phyloP scores from a whole-genome alignment of 1,140 invertebrate genomes.

The Prorops nasuta region DNA sequence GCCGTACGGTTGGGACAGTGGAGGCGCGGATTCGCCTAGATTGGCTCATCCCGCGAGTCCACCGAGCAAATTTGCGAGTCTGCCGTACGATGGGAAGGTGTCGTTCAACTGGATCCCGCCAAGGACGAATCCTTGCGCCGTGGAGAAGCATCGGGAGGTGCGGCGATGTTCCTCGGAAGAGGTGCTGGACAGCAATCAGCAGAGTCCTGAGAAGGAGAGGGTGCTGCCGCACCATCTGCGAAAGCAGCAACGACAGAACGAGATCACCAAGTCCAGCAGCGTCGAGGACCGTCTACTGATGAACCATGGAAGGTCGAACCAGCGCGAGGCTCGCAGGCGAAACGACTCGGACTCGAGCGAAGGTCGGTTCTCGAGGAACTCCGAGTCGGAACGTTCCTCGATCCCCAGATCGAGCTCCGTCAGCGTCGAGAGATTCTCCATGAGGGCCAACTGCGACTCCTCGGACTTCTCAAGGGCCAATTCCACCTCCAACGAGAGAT shows the following conservation, averaged over 20 bases:
- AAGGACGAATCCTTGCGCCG: slow-evolving; percentile 66
- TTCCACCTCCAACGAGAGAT: slow-evolving; percentile 51
- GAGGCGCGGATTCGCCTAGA: slow-evolving; percentile 50
- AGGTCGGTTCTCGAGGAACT: slow-evolving; percentile 47
- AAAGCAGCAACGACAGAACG: slow-evolving; percentile 42
- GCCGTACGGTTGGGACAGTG: slow-evolving; percentile 71
- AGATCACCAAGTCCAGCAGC: slow-evolving; percentile 53
- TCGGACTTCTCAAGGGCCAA: slow-evolving; percentile 53
- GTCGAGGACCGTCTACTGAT: slow-evolving; percentile 45
- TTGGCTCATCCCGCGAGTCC: slow-evolving; percentile 59
- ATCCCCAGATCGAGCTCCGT: slow-evolving; percentile 51
- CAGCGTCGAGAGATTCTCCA: slow-evolving; percentile 51
- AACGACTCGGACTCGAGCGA: slow-evolving; percentile 52
- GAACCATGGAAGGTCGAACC: slow-evolving; percentile 25
- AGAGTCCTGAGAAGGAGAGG: slow-evolving; percentile 25
- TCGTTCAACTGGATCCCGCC: slow-evolving; percentile 64
- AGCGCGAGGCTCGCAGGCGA: slow-evolving; percentile 18
- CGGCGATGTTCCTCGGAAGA: slow-evolving; percentile 59
- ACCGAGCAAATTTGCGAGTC: slow-evolving; percentile 65
- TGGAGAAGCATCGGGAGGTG: slow-evolving; percentile 75
- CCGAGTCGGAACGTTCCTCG: slow-evolving; percentile 49
- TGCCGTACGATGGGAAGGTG: slow-evolving; percentile 60
- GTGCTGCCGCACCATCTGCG: slow-evolving; percentile 21
- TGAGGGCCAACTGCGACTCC: slow-evolving; percentile 51
- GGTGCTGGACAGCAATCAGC: slow-evolving; percentile 23